phyloP scores from a whole-genome alignment of 2,113 vertebrate species.

The Tachuris rubrigastra region DNA sequence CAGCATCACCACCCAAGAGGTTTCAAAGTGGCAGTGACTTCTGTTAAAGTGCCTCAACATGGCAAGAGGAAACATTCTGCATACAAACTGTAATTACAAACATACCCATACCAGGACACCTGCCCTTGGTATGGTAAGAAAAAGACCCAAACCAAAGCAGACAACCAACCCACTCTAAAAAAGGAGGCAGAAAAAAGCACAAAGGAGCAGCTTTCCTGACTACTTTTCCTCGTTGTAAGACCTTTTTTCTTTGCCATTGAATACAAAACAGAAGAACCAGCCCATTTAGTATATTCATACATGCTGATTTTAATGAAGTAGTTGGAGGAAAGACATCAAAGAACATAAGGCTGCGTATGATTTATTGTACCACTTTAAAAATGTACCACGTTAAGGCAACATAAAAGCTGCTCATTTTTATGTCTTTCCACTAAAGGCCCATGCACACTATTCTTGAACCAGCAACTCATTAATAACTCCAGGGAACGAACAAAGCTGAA shows the following conservation, averaged over 20 bases:
- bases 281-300: slow-evolving; percentile 27
- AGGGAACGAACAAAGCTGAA: slow-evolving; percentile 24
- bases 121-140: background rate
- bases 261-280: slow-evolving; percentile 35
- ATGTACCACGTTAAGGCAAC: slow-evolving; percentile 34
- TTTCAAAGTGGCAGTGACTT: background rate
- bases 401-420: slow-evolving; percentile 37
- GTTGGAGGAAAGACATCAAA: slow-evolving; percentile 38
- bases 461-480: slow-evolving; percentile 17
- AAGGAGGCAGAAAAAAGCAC: rapidly evolving
- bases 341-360: slow-evolving; percentile 50
- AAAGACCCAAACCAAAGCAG: background rate
- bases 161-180: background rate
- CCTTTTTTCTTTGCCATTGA: background rate
- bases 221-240: background rate
- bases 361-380: slow-evolving; percentile 50
- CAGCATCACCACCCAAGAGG: background rate
- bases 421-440: slow-evolving; percentile 28
- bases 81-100: background rate
- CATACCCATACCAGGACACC: background rate
- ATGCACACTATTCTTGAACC: slow-evolving; percentile 18
- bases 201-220: background rate
- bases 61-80: background rate
- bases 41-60: background rate
- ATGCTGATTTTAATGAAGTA: slow-evolving; percentile 14